Evolutionary conservation across 2,888 invertebrate genomes (phyloP).

Genomic region (Orthosia gothica): DNA sequence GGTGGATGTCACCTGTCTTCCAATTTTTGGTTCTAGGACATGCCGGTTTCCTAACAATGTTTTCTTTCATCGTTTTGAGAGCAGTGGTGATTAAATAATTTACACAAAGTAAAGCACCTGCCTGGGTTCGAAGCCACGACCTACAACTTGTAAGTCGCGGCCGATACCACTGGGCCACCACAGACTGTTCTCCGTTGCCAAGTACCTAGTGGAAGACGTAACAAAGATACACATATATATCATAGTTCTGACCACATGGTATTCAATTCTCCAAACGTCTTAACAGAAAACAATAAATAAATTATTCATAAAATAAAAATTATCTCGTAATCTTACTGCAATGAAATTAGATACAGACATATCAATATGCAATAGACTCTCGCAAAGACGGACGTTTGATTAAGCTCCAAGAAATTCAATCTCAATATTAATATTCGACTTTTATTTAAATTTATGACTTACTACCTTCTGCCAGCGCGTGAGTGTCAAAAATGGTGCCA

Average conservation of each 20-base stretch:
- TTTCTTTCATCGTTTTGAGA: too few relatives aligned
- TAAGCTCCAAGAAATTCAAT: slow-evolving; percentile 29
- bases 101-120: too few relatives aligned
- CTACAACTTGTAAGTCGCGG: too few relatives aligned
- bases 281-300: slow-evolving; percentile 3
- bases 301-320: slow-evolving; percentile 1
- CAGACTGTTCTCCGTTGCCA: too few relatives aligned
- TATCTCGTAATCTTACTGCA: background rate
- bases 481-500: too few relatives aligned
- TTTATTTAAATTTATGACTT: slow-evolving; percentile 13
- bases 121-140: too few relatives aligned
- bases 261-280: background rate
- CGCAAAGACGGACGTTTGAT: slow-evolving; percentile 7
- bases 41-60: too few relatives aligned
- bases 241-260: background rate
- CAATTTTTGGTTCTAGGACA: too few relatives aligned
- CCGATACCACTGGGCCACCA: too few relatives aligned
- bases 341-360: slow-evolving; percentile 36
- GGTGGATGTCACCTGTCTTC: too few relatives aligned
- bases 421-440: background rate
- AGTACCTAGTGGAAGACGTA: background rate
- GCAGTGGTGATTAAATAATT: too few relatives aligned
- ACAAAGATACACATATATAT: background rate
- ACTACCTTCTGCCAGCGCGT: too few relatives aligned
- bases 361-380: slow-evolving; percentile 10